phyloP scores from a whole-genome alignment of 2,113 vertebrate genomes.

The Nothocercus julius region DNA sequence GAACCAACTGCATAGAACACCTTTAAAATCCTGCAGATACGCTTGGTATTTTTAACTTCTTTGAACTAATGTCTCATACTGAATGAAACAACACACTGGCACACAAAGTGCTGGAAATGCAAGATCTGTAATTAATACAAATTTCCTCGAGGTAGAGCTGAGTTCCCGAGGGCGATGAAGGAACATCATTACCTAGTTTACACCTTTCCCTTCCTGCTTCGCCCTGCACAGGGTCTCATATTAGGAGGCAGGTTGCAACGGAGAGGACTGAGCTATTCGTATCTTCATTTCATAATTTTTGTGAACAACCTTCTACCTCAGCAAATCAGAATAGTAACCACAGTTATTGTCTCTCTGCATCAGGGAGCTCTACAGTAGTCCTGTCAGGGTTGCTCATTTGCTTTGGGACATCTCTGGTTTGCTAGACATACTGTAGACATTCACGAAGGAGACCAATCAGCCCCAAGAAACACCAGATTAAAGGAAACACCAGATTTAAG shows the following conservation, averaged over 20 bases:
- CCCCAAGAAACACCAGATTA: neutral
- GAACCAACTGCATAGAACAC: neutral
- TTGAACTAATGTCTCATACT: neutral
- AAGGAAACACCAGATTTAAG: neutral
- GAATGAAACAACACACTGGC: neutral
- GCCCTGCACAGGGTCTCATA: neutral
- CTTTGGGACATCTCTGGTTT: neutral
- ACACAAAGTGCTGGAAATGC: neutral
- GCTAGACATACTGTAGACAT: neutral
- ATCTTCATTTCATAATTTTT: neutral
- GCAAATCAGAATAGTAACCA: neutral
- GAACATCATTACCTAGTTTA: neutral
- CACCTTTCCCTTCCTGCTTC: neutral
- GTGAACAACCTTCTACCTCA: neutral
- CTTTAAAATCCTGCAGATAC: slow-evolving; percentile 4
- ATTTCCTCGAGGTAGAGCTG: neutral
- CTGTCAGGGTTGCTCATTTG: neutral
- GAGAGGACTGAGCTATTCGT: neutral
- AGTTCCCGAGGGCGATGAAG: neutral
- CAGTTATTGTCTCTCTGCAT: neutral
- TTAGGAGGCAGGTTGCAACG: neutral
- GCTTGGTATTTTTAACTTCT: neutral
- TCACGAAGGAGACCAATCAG: neutral
- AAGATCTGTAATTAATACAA: neutral
- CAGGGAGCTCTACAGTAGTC: neutral